Evolutionary conservation across 2,888 invertebrate species (phyloP).

Genomic region (Acanthosepion esculentum): DNA sequence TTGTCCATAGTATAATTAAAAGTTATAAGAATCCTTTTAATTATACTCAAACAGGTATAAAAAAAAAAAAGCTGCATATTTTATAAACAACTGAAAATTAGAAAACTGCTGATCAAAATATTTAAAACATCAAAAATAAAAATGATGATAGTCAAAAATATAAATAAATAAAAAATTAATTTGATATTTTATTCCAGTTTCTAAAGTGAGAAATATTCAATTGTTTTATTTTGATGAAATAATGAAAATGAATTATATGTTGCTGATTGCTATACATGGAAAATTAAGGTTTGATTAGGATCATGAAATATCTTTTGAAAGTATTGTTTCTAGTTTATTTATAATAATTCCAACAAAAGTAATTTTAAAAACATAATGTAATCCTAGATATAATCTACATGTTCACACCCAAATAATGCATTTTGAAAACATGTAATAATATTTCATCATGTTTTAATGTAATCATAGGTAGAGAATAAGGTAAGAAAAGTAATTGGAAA

Average conservation of each 20-base stretch:
- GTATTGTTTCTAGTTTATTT: background rate
- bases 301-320: background rate
- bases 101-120: background rate
- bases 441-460: background rate
- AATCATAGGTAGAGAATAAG: background rate
- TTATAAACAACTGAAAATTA: background rate
- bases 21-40: background rate
- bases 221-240: background rate
- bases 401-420: background rate
- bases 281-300: background rate
- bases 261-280: background rate
- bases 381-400: background rate
- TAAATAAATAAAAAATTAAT: background rate
- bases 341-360: background rate
- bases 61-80: background rate
- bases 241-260: background rate
- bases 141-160: background rate
- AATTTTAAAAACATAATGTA: background rate
- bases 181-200: background rate
- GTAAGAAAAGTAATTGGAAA: background rate
- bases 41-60: background rate
- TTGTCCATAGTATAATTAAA: background rate
- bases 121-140: background rate
- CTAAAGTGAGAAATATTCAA: background rate
- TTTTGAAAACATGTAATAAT: background rate